These are phyloP conservation scores for Siphlonurus alternatus DNA, from an alignment of 2,888 invertebrate genomes.

Conservation along the genomic window DNA sequence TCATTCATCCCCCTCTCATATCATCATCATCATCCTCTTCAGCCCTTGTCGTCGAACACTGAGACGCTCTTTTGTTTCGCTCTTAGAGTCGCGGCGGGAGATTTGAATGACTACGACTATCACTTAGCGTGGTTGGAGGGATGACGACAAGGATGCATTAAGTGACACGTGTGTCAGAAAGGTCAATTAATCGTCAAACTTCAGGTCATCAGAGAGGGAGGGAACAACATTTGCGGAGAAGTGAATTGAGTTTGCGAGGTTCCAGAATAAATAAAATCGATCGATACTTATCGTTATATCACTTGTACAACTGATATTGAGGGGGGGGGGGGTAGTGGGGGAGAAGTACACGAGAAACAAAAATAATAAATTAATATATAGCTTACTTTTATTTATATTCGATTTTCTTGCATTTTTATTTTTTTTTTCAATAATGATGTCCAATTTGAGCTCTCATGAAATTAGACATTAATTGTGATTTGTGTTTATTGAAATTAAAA, in stretches of 20 bases:
- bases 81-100: neutral
- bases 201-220: neutral
- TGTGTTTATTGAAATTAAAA: too few species aligned
- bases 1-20: too few species aligned
- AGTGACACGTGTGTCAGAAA: neutral
- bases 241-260: neutral
- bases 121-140: neutral
- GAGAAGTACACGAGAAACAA: too few species aligned
- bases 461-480: too few species aligned
- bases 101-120: neutral
- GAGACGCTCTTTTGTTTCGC: neutral
- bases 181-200: neutral
- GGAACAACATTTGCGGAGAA: neutral
- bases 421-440: too few species aligned
- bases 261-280: too few species aligned
- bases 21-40: neutral
- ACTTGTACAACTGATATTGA: neutral
- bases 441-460: too few species aligned
- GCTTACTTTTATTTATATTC: too few species aligned
- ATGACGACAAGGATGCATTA: neutral
- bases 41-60: too few species aligned
- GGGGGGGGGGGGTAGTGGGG: neutral
- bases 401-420: too few species aligned
- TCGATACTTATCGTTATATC: too few species aligned
- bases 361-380: too few species aligned